Conservation (phyloP, 37 sponge, comb jelly and placozoan genomes). For the Geodia barretti region DNA sequence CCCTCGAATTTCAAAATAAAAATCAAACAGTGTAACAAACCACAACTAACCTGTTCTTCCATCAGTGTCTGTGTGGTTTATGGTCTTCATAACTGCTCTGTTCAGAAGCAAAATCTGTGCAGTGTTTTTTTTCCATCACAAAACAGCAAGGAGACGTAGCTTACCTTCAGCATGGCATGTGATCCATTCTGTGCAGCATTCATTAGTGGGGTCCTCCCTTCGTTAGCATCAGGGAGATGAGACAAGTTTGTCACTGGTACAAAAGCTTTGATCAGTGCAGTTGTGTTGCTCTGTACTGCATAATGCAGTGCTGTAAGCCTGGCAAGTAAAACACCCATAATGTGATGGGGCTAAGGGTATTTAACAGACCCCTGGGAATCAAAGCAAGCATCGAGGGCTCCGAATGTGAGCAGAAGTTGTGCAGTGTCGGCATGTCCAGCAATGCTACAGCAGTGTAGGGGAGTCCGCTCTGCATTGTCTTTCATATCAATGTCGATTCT, state of each 20-base stretch:
- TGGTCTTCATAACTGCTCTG: constrained; percentile 7
- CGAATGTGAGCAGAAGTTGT: constrained; percentile 26
- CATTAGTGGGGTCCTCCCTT: constrained; percentile 69
- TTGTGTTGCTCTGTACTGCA: constrained; percentile 60
- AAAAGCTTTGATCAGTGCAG: constrained; percentile 26
- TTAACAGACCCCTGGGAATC: constrained; percentile 54
- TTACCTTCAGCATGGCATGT: constrained; percentile 24
- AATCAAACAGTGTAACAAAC: background rate
- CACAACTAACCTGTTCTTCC: constrained; percentile 43
- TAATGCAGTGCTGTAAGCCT: constrained; percentile 76
- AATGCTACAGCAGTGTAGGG: constrained; percentile 66
- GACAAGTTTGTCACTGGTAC: constrained; percentile 13
- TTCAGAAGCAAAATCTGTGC: constrained; percentile 50
- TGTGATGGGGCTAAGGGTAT: background rate
- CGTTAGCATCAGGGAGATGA: constrained; percentile 42
- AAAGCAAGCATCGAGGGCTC: constrained; percentile 59
- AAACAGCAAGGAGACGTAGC: too few relatives aligned
- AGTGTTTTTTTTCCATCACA: too few relatives aligned
- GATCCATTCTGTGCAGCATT: constrained; percentile 43
- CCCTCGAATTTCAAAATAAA: background rate
- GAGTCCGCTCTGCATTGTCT: constrained; percentile 55
- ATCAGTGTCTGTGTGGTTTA: constrained; percentile 44
- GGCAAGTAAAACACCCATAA: background rate
- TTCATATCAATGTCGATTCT: constrained; percentile 65
- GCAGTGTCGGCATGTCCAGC: constrained; percentile 38